Percentiles rank a stretch among this genome's conserved stretches.
Conservation (phyloP, 1,140 invertebrate species). For the Leptopilina boulardi region DNA sequence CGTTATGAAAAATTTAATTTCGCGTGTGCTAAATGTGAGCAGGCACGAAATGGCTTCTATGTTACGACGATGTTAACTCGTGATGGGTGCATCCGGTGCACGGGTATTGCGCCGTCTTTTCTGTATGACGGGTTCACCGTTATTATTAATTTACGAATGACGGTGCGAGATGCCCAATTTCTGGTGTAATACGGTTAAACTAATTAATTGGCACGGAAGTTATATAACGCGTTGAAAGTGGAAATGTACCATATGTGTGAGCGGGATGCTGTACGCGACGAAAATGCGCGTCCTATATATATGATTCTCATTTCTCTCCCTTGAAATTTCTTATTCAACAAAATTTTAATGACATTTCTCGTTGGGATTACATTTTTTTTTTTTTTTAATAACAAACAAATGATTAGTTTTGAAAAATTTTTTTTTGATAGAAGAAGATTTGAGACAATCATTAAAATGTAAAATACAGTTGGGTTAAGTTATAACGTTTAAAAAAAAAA, state of each 20-base stretch:
- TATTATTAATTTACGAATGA: slow-evolving; percentile 32
- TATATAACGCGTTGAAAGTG: slow-evolving; percentile 27
- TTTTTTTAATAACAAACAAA: not conserved
- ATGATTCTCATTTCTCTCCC: slow-evolving; percentile 8
- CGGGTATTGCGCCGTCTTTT: slow-evolving; percentile 33
- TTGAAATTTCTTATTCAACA: slow-evolving; percentile 8
- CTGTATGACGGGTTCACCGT: slow-evolving; percentile 33
- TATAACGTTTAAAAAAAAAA: not conserved
- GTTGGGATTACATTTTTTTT: no score
- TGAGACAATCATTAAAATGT: not conserved
- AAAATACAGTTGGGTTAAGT: not conserved
- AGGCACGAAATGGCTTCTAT: slow-evolving; percentile 25
- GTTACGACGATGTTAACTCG: slow-evolving; percentile 32
- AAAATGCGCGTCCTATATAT: slow-evolving; percentile 19
- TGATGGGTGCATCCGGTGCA: slow-evolving; percentile 33
- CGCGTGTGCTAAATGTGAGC: slow-evolving; percentile 33
- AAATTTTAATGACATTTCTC: slow-evolving; percentile 16
- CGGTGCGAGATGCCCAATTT: slow-evolving; percentile 31
- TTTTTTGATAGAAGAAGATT: not conserved
- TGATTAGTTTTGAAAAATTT: not conserved
- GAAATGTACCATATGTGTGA: slow-evolving; percentile 25
- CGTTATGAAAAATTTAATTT: slow-evolving; percentile 33
- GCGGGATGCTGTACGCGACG: slow-evolving; percentile 24
- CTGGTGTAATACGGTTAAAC: slow-evolving; percentile 31
- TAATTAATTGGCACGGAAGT: slow-evolving; percentile 31